These are phyloP conservation scores for Timema cristinae DNA, from an alignment of 2,888 invertebrate species.

Conservation along the genomic window DNA sequence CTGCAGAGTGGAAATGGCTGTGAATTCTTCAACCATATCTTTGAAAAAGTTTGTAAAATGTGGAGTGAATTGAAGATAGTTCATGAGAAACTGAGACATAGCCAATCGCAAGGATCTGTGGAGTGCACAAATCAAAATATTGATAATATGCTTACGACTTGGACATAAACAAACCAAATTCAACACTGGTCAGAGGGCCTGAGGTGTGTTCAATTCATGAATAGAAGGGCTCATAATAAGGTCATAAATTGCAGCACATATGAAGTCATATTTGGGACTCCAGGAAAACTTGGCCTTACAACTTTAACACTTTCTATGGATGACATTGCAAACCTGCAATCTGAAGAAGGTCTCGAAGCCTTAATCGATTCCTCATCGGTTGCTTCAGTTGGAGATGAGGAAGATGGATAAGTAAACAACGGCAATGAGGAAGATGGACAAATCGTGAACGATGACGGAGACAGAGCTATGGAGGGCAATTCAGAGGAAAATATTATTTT, in stretches of 20 bases:
- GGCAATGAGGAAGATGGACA: too few species aligned
- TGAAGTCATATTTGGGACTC: conserved; percentile 41
- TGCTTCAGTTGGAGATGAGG: too few species aligned
- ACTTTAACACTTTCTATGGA: not conserved
- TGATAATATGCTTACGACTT: conserved; percentile 32
- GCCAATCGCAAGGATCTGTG: conserved; percentile 38
- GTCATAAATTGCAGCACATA: conserved; percentile 41
- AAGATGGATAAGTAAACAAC: too few species aligned
- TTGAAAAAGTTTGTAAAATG: conserved; percentile 30
- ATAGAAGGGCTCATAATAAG: conserved; percentile 41
- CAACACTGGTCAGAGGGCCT: conserved; percentile 43
- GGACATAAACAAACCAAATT: conserved; percentile 41
- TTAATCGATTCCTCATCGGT: not conserved
- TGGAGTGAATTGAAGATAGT: conserved; percentile 42
- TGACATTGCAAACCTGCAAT: too few species aligned
- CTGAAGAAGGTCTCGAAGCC: not conserved
- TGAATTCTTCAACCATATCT: conserved; percentile 36
- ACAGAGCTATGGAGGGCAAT: too few species aligned
- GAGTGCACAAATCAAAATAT: conserved; percentile 35
- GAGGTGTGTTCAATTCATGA: conserved; percentile 43
- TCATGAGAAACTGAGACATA: conserved; percentile 41
- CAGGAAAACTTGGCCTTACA: not conserved
- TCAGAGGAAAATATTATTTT: too few species aligned
- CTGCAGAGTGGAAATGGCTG: conserved; percentile 40
- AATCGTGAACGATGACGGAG: too few species aligned